Evolutionary conservation across 64 coral and sea anemone genomes (phyloP), one percentile per base, ranked within the genome.

Genomic region (Pocillopora verrucosa): DNA sequence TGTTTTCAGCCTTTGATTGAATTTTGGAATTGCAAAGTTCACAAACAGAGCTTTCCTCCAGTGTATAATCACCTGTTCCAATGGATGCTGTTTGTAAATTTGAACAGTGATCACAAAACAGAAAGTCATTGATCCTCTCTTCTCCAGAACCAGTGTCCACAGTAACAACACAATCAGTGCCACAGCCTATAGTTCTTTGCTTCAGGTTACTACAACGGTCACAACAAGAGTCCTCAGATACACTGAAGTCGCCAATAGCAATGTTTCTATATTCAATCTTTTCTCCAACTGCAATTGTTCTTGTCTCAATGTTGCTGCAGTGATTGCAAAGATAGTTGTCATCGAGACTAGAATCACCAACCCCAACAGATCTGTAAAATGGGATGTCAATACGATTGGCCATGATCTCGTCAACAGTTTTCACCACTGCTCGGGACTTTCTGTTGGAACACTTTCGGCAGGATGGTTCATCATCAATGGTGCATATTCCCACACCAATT

Each of bases 331-430:
- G 75, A 79, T 91, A 94, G 56, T 59, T 79, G 58, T 97, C 95
- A 38, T 87, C 75, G 60, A 97, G 57, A 22, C 79, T 75, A 10
- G 11, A 30, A 13, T 83, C 34, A 10, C 95, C 95, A 15, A 89
- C 85, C n/a, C 95, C 95, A 68, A 89, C 72, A 22, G 95, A 93
- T 61, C 79, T 93, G 62, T 61, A 86, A 2, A 87, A 61, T 45
- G 92, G 92, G 15, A 98, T 22, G 45, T 84, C 83, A 65, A 90
- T 88, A 15, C 80, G 86, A 45, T 92, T 95, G 59, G 90, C 93
- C 84, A 98, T 82, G 58, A 98, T 98, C 16, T 98, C 96, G 73
- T 98, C 90, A 20, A 93, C 80, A 78, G 87, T 78, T 84, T 95
- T 92, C 10, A 88, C 57, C 60, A 35, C 87, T 37, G 51, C 65